phyloP scores from a whole-genome alignment of 2,797 vertebrate genomes.

The Sebastes cheni region DNA sequence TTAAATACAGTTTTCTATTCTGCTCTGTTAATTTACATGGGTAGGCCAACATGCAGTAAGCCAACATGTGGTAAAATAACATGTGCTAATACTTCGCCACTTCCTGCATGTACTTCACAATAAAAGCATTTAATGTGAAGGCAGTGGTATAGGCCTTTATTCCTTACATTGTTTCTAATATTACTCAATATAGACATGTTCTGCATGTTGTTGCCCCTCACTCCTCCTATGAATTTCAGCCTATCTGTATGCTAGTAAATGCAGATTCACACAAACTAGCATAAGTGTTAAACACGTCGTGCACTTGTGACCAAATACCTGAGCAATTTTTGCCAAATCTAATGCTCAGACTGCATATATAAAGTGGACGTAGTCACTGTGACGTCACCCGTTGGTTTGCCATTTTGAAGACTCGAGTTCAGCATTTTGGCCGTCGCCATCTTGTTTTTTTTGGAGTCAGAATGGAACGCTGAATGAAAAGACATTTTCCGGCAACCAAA shows the following conservation, averaged over 20 bases:
- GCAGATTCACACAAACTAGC: not conserved
- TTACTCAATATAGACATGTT: not conserved
- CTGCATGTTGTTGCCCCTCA: not conserved
- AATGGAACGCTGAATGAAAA: too few species aligned
- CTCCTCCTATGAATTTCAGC: not conserved
- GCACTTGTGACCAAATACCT: not conserved
- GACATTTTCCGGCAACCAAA: too few species aligned
- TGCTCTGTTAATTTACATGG: not conserved
- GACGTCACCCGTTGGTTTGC: too few species aligned
- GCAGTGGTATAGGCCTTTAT: not conserved
- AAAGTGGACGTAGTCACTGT: too few species aligned
- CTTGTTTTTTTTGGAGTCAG: too few species aligned
- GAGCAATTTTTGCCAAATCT: not conserved
- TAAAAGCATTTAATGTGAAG: not conserved
- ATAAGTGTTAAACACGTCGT: not conserved
- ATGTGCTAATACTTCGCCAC: not conserved
- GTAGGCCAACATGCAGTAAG: too few species aligned
- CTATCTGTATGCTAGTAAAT: not conserved
- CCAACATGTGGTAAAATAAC: not conserved
- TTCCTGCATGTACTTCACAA: not conserved
- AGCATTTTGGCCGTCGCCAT: too few species aligned
- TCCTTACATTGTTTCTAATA: not conserved
- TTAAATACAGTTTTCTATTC: not conserved
- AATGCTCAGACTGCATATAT: too few species aligned
- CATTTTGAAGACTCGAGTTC: too few species aligned